Evolutionary conservation across 2,113 vertebrate species (phyloP), one percentile per base, ranked within the genome.

Genomic region (Scomber japonicus): DNA sequence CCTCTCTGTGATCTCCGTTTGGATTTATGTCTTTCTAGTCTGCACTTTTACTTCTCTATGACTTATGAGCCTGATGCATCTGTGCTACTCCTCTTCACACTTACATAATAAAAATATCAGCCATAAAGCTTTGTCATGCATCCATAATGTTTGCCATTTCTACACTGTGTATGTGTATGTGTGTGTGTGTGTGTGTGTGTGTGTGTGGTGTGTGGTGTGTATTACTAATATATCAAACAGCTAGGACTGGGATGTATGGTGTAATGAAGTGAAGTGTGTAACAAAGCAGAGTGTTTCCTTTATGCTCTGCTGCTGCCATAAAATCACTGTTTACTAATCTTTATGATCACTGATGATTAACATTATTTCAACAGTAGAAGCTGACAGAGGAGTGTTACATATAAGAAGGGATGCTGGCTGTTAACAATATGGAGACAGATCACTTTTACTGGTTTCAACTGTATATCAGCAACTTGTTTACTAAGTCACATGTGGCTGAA

Each of bases 111-210:
- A 27, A 84, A 79, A 80, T 27, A 50, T 67, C 63, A 71, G 14
- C 70, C 64, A 69, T 66, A 82, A 75, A 48, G 78, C 72, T 74
- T 72, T 27, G 75, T 70, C 71, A 89, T 89, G 87, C 88, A 89
- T 90, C 89, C 68, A 30, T 83, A 87, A 85, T 83, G 64, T 75
- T 75, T 85, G 82, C 66, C 61, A 79, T 89, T 84, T 78, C 61
- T 79, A 44, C 65, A 44, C 65, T 54, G 48, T 13, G 31, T 40
- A 7, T 40, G 35, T 40, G 35, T 27, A 0, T 35, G 31, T 35
- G 5, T 40, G 35, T 81, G 72, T 78, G 78, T 80, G 78, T 56
- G 76, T 66, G 2, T 27, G 24, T 27, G 24, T 27, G 24, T 82
- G 78, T 77, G 50, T 27, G 57, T n/a, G n/a, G 76, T 66, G 24